Conservation (phyloP, 2,888 invertebrate genomes). For the Malachius bipustulatus region DNA sequence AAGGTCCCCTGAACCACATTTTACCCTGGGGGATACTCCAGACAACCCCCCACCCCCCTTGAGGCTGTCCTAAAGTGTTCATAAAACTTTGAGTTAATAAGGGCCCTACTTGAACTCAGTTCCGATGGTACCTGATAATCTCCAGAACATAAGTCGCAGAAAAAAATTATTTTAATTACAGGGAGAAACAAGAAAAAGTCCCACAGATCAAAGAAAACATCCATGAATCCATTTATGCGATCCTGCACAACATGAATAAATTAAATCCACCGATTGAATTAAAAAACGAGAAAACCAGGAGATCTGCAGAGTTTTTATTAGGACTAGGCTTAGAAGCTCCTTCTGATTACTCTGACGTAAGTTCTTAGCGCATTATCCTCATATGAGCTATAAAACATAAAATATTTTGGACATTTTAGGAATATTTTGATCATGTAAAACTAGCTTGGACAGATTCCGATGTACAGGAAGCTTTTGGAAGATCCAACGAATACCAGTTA, state of each 20-base stretch:
- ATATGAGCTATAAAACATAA: no score
- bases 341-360: conserved; percentile 45
- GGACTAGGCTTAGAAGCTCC: conserved; percentile 41
- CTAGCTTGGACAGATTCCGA: conserved; percentile 59
- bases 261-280: conserved; percentile 39
- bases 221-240: conserved; percentile 61
- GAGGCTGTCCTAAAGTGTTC: no score
- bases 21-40: no score
- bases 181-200: conserved; percentile 56
- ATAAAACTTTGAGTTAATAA: no score
- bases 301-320: conserved; percentile 41
- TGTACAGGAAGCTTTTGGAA: conserved; percentile 53
- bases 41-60: no score
- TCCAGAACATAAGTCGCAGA: no score
- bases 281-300: conserved; percentile 38
- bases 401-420: conserved; percentile 39
- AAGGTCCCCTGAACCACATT: no score
- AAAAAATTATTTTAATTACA: no score
- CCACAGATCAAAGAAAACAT: conserved; percentile 58
- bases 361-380: no score
- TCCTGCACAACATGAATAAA: conserved; percentile 46
- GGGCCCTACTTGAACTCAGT: no score
- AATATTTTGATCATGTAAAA: conserved; percentile 58
- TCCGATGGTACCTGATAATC: no score
- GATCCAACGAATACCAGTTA: conserved; percentile 67